These are phyloP conservation scores for Galendromus occidentalis DNA, from an alignment of 1,140 invertebrate species.

Conservation along the genomic window DNA sequence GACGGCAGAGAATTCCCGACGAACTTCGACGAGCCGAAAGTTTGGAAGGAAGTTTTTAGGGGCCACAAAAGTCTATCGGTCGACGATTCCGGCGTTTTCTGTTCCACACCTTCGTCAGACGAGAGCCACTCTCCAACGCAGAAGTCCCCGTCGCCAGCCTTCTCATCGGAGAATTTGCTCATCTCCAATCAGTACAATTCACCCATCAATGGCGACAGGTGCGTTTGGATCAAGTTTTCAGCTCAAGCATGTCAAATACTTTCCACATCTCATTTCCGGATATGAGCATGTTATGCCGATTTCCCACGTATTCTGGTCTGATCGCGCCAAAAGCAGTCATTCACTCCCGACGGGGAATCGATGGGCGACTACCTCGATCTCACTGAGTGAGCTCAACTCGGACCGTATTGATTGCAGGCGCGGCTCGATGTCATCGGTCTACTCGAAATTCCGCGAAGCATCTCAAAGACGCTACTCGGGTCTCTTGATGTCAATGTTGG, in stretches of 20 bases:
- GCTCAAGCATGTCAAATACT: no score
- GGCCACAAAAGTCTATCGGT: not conserved
- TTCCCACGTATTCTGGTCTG: no score
- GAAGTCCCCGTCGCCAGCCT: constrained; percentile 3
- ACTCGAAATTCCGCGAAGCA: not conserved
- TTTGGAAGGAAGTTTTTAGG: not conserved
- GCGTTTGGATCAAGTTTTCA: not conserved
- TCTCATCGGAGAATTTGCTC: not conserved
- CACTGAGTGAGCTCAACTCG: no score
- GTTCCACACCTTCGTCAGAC: not conserved
- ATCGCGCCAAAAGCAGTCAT: no score
- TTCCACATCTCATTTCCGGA: no score
- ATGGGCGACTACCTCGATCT: no score
- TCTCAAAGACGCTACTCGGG: not conserved
- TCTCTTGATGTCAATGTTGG: not conserved
- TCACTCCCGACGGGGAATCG: no score
- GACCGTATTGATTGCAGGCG: not conserved
- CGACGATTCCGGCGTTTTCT: constrained; percentile 5
- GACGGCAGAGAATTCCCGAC: constrained; percentile 68
- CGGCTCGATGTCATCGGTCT: not conserved
- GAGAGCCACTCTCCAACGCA: not conserved
- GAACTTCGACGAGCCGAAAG: constrained; percentile 38
- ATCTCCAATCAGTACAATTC: not conserved
- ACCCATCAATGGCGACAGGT: constrained; percentile 2
- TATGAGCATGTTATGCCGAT: no score